Base-by-base conservation (phyloP, 2,797 vertebrate species). In the Chromobotia macracanthus region DNA sequence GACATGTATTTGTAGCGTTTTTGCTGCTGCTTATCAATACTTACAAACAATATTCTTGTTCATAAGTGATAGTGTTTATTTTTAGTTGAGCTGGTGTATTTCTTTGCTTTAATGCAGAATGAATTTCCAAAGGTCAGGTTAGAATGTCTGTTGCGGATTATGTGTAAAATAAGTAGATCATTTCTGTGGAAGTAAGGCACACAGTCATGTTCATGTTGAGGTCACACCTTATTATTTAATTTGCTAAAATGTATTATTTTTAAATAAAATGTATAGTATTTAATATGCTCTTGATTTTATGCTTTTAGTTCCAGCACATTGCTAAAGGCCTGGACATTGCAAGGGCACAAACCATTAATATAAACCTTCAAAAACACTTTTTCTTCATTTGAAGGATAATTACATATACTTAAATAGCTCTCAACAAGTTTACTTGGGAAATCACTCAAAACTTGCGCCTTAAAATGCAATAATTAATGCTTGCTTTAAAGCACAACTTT, bases 321-420 rank as follows among this genome's bases (percentile, higher is more conserved):
- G 87, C 83, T 87, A 88, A 87, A 87, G 86, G 85, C 87, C 85
- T 90, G 89, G 89, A 87, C 88, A 86, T 84, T 84, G 83, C 91
- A 92, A 93, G 91, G 91, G 91, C 91, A 87, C 79, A 81, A 86
- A 78, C 81, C 84, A 87, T 90, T 92, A 89, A 88, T 86, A 75
- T 86, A 80, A 90, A 31, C 53, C 31, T 60, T 60, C 88, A 91
- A 91, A 90, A 80, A 78, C 81, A 80, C 82, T 84, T 89, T 75
- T 75, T 82, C 71, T 75, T 75, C 85, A 84, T 86, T 83, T 70
- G 85, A 89, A 84, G 87, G 85, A 90, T 85, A 51, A 90, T 91
- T 89, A 77, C 90, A 91, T 89, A 61, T 6, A 87, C 85, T 85
- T 87, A 84, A 86, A 87, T 86, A 89, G 82, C 68, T 83, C 74